phyloP scores from a whole-genome alignment of 2,888 invertebrate genomes.

The Platynereis dumerilii region DNA sequence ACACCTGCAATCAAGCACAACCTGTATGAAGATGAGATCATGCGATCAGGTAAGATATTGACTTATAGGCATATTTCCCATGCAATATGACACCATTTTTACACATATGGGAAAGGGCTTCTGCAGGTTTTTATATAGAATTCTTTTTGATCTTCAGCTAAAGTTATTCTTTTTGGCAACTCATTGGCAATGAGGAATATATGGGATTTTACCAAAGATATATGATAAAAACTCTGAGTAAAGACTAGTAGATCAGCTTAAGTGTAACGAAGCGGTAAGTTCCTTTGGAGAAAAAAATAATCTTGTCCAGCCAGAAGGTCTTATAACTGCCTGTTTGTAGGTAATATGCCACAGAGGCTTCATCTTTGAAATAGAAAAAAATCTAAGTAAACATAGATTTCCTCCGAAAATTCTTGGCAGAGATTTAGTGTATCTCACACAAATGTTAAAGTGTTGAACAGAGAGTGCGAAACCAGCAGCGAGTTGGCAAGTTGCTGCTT shows the following conservation, averaged over 20 bases:
- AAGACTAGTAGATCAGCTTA: constrained; percentile 59
- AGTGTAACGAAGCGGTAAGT: constrained; percentile 67
- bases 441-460: no score
- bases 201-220: constrained; percentile 65
- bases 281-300: neutral
- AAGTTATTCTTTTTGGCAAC: constrained; percentile 34
- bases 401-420: neutral
- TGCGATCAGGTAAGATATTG: constrained; percentile 44
- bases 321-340: neutral
- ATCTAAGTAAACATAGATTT: neutral
- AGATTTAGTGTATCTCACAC: no score
- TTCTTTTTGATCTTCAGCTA: constrained; percentile 27
- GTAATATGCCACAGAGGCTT: neutral
- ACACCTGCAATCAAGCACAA: constrained; percentile 34
- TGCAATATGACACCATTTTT: no score
- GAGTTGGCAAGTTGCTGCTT: no score
- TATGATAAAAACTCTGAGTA: constrained; percentile 63
- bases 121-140: no score
- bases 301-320: neutral
- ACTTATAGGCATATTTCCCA: no score
- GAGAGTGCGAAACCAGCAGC: no score
- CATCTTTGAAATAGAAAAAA: neutral
- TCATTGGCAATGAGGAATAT: constrained; percentile 61
- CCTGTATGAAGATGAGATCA: constrained; percentile 52
- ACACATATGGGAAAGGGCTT: no score